Percentiles rank a stretch among this genome's conserved stretches.
Evolutionary conservation across 1,140 invertebrate genomes (phyloP).

Genomic region (Varroa destructor): DNA sequence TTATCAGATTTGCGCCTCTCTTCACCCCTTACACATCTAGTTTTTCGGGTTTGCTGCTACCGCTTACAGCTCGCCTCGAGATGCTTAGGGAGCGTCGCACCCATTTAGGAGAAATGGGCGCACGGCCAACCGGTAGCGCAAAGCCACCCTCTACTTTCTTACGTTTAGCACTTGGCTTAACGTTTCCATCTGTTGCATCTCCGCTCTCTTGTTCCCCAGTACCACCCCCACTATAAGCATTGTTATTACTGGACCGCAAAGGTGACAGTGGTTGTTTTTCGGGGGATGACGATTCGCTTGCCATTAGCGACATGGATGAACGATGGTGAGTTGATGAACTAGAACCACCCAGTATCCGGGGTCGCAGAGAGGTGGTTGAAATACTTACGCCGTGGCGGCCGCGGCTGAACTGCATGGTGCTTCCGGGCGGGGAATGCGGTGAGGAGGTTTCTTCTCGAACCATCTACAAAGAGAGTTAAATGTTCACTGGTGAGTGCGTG

Average conservation of each 20-base stretch:
- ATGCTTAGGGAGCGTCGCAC: constrained; percentile 20
- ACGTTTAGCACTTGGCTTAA: constrained; percentile 1
- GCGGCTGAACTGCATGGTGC: background rate
- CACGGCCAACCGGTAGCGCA: constrained; percentile 11
- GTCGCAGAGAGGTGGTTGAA: constrained; percentile 22
- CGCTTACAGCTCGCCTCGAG: background rate
- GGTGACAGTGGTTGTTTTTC: constrained; percentile 18
- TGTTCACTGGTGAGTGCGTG: too few species aligned
- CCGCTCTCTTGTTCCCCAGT: background rate
- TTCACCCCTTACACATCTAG: background rate
- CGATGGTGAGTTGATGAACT: constrained; percentile 24
- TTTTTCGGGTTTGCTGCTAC: constrained; percentile 6
- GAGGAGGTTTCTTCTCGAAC: too few species aligned
- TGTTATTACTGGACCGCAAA: too few species aligned
- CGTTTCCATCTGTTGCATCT: background rate
- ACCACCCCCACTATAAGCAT: too few species aligned
- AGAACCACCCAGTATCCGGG: constrained; percentile 6
- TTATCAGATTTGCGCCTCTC: background rate
- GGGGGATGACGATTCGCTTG: background rate
- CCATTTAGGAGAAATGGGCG: constrained; percentile 16
- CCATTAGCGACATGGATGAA: constrained; percentile 18
- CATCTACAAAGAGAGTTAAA: too few species aligned
- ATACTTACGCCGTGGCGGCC: constrained; percentile 22
- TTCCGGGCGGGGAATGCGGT: too few species aligned
- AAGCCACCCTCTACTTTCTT: constrained; percentile 20